Percentiles rank a stretch among this genome's conserved stretches.
Evolutionary conservation across 2,113 vertebrate genomes (phyloP).

Genomic region (Triplophysa siluroides): DNA sequence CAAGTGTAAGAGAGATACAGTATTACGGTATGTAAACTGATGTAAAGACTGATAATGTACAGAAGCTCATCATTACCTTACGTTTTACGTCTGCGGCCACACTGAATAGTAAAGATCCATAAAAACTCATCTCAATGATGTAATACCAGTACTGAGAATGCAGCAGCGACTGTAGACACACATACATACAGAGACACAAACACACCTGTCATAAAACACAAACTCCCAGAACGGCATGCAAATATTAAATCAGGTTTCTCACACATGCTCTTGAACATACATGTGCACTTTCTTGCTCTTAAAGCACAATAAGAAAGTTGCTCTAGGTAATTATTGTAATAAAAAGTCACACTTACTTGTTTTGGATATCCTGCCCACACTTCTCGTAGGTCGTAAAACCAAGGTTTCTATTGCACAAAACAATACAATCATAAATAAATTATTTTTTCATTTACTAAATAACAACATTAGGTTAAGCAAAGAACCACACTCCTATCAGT

Average conservation of each 20-base stretch:
- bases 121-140: slow-evolving; percentile 86
- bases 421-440: neutral
- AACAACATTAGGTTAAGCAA: neutral
- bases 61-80: slow-evolving; percentile 76
- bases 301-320: neutral
- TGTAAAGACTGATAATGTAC: neutral
- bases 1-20: neutral
- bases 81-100: slow-evolving; percentile 83
- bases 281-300: neutral
- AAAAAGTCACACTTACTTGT: slow-evolving; percentile 73
- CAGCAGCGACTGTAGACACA: slow-evolving; percentile 78
- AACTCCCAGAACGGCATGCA: neutral
- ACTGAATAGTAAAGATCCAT: slow-evolving; percentile 87
- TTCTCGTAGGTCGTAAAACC: slow-evolving; percentile 86
- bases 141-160: slow-evolving; percentile 94
- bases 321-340: neutral
- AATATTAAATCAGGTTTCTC: slow-evolving; percentile 4
- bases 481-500: too few relatives aligned
- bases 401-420: slow-evolving; percentile 85
- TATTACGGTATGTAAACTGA: neutral
- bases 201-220: slow-evolving; percentile 18
- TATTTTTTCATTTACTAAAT: neutral
- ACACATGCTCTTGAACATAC: neutral
- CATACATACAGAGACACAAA: slow-evolving; percentile 30
- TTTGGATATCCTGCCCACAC: slow-evolving; percentile 89